Base-by-base conservation (phyloP, 2,113 vertebrate genomes). In the Otolemur garnettii region DNA sequence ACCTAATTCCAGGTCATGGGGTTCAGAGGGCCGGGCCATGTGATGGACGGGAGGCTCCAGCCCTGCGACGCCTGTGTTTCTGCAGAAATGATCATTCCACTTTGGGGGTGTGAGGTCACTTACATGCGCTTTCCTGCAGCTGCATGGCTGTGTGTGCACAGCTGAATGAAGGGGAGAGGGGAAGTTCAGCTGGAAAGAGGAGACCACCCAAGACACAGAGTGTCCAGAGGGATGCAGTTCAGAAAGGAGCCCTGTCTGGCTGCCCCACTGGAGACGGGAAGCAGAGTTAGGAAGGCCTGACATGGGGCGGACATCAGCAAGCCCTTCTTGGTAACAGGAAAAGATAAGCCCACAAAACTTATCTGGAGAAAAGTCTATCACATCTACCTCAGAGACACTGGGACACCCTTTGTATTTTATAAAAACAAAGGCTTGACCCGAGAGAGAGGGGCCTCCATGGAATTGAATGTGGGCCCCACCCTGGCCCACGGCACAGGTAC, bases 131-230 rank as follows among this genome's bases (percentile, higher is more conserved):
- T 96, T 90, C 62, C 21, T n/a, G 28, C 93, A 96, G 97, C 95
- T 96, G 97, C 90, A 95, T 95, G 97, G 94, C 93, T 96, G 94
- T 90, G 79, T 59, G 91, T 90, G 89, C 95, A 96, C 93, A 96
- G 97, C 87, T 97, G 85, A 64, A 55, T 78, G 89, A 86, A 95
- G 90, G 92, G 3, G 11, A 66, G 91, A 86, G 80, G 95, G 53
- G 81, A 55, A 92, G 81, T 78, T 86, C 95, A 96, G 92, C 84
- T 91, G 93, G 95, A 95, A 97, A 91, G 87, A 85, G 42, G 62
- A 45, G 42, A n/a, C 28, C 24, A 55, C 33, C 33, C 62, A 15
- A 45, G 45, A 55, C 0, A 18, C 71, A 64, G 6, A 77, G 30
- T 45, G 30, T 64, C 55, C 38, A n/a, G 66, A 81, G 53, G 50